Base-by-base conservation (phyloP, 2,797 vertebrate genomes). In the Meda fulgida region DNA sequence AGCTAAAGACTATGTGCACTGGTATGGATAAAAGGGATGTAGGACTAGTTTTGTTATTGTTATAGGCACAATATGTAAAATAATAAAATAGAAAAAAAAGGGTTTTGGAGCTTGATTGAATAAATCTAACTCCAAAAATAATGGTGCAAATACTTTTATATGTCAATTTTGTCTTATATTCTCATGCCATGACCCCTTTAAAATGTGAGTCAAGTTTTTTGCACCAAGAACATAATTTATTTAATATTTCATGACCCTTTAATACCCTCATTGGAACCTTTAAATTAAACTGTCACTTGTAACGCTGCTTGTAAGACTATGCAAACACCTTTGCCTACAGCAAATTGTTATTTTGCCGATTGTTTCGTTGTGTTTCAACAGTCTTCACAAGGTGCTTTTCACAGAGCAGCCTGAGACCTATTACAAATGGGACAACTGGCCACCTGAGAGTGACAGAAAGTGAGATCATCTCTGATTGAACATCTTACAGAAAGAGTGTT, bases 351-450 rank as follows among this genome's bases (percentile, higher is more conserved):
- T 58, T 73, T 76, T 23, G 60, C 18, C 48, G 11, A 69, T 72
- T 16, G 5, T 71, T 40, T 63, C 19, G 18, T 48, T 72, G 53
- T 3, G 36, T 80, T 36, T 2, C 85, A 34, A 36, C 93, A 99
- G 98, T 92, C 97, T 99, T 55, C 98, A 99, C 94, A 99, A 99
- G 93, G 98, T 99, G 83, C 97, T 99, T 26, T 99, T 99, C 94
- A 99, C 98, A 0, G 98, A 99, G 88, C 98, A 99, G 84, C 98
- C 98, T 0, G 98, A 99, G 94, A 99, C 98, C 0, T 99, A 99
- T 91, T 99, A 99, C 93, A 99, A 99, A 88, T 99, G 98, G 98
- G 98, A 99, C 93, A 99, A 99, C 94, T 99, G 98, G 98, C 98
- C 98, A 0, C 98, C 98, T 0, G 98, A 99, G 93, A 98, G 98